Evolutionary conservation across 1,140 invertebrate species (phyloP).

Genomic region (Bombus huntii): DNA sequence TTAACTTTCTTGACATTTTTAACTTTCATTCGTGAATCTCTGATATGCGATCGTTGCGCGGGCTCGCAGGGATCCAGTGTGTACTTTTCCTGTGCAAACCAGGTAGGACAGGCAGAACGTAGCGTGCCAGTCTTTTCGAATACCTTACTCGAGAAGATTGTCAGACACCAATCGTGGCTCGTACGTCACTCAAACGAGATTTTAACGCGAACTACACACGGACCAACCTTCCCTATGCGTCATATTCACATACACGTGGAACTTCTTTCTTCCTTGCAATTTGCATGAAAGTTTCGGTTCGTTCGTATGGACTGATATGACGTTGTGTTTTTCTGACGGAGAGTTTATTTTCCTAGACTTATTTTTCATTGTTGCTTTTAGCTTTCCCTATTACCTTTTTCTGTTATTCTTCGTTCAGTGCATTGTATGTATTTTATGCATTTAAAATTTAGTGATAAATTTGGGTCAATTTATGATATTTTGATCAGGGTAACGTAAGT

Average conservation of each 20-base stretch:
- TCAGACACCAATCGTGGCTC: slow-evolving; percentile 14
- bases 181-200: slow-evolving; percentile 14
- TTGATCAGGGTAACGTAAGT: too few species aligned
- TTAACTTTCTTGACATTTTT: slow-evolving; percentile 41
- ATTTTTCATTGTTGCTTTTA: neutral
- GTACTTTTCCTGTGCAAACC: slow-evolving; percentile 45
- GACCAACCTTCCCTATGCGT: neutral
- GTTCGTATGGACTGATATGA: too few species aligned
- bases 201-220: neutral
- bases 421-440: neutral
- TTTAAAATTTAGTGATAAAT: neutral
- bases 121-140: neutral
- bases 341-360: neutral
- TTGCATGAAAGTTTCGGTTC: neutral
- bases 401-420: too few species aligned
- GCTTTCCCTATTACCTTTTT: neutral
- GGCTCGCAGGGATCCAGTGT: neutral
- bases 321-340: neutral
- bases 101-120: slow-evolving; percentile 7
- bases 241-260: neutral
- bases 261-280: neutral
- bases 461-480: neutral
- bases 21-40: slow-evolving; percentile 61
- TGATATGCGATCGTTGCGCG: slow-evolving; percentile 24
- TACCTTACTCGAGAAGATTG: neutral